These are phyloP conservation scores for Opisthograptis luteolata DNA, from an alignment of 2,888 invertebrate genomes.

Conservation along the genomic window DNA sequence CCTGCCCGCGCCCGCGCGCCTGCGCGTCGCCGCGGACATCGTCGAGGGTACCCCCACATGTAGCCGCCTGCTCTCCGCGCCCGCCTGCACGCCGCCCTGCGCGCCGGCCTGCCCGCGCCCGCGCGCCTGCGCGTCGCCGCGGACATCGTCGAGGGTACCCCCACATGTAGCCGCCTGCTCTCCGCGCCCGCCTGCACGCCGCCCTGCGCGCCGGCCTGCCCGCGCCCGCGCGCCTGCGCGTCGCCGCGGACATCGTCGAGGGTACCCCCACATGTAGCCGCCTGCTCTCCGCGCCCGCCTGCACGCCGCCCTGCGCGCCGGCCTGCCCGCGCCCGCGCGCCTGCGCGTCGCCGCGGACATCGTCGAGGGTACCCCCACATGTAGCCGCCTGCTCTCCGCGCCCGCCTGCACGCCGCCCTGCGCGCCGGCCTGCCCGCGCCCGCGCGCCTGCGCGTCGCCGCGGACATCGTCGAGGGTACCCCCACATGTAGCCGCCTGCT, in stretches of 20 bases:
- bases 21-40: no score
- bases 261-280: no score
- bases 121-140: constrained; percentile 88
- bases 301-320: constrained; percentile 89
- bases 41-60: no score
- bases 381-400: constrained; percentile 93
- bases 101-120: constrained; percentile 74
- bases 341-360: constrained; percentile 91
- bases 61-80: no score
- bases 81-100: no score
- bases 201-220: constrained; percentile 92
- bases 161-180: no score
- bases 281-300: constrained; percentile 88
- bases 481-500: no score
- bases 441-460: constrained; percentile 87
- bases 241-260: constrained; percentile 89
- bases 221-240: constrained; percentile 86
- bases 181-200: constrained; percentile 88
- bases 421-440: constrained; percentile 89
- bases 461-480: constrained; percentile 91
- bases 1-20: no score
- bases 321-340: constrained; percentile 86
- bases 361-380: no score
- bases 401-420: constrained; percentile 89
- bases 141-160: no score